Conservation (phyloP, 2,888 invertebrate species). For the Ormyrus rosae region DNA sequence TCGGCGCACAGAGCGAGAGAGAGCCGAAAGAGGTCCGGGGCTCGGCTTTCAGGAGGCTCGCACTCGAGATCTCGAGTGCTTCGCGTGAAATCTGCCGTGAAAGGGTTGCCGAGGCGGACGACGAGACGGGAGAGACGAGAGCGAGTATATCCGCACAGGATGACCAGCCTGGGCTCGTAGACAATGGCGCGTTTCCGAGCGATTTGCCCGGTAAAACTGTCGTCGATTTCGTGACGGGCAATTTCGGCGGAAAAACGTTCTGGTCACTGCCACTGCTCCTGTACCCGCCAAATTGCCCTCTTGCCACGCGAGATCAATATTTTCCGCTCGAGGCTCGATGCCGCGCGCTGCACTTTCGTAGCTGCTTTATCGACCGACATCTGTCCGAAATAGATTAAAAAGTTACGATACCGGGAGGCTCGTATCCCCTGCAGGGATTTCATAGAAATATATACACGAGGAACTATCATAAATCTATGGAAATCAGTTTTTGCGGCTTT, state of each 20-base stretch:
- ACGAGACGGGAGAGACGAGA: background rate
- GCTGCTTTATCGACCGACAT: too few relatives aligned
- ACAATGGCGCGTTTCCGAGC: slow-evolving; percentile 73
- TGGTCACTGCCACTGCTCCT: slow-evolving; percentile 61
- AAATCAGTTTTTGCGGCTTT: slow-evolving; percentile 48
- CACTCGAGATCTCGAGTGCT: slow-evolving; percentile 18
- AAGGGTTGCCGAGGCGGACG: slow-evolving; percentile 62
- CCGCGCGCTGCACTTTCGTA: too few relatives aligned
- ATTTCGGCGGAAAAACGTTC: slow-evolving; percentile 74
- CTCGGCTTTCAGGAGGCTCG: slow-evolving; percentile 7
- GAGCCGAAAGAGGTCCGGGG: background rate
- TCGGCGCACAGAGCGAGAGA: background rate
- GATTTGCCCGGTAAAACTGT: slow-evolving; percentile 66
- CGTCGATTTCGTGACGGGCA: slow-evolving; percentile 71
- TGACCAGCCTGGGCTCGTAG: slow-evolving; percentile 71
- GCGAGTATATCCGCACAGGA: slow-evolving; percentile 59
- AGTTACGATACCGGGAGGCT: background rate
- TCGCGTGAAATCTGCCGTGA: slow-evolving; percentile 62
- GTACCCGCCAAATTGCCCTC: background rate
- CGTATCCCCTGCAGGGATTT: background rate
- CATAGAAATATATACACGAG: slow-evolving; percentile 28
- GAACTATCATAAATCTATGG: slow-evolving; percentile 45
- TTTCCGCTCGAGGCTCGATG: background rate
- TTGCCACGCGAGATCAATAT: background rate
- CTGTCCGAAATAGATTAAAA: too few relatives aligned